phyloP scores from a whole-genome alignment of 2,888 invertebrate genomes.

The Ypsolopha sequella region DNA sequence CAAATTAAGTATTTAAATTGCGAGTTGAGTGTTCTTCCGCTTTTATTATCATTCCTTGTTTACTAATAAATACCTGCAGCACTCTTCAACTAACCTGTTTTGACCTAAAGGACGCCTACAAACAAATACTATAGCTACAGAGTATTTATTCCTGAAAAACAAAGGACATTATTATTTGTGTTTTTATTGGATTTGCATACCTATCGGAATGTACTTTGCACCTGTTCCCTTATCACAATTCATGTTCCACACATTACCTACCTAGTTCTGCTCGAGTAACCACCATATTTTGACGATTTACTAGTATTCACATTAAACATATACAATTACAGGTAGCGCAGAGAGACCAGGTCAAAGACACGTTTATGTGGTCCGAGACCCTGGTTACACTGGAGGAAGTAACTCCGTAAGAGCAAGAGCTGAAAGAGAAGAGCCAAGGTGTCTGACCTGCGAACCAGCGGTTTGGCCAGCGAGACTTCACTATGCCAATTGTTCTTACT shows the following conservation, averaged over 20 bases:
- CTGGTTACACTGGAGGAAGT: slow-evolving; percentile 72
- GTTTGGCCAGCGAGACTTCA: slow-evolving; percentile 84
- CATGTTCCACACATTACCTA: too few species aligned
- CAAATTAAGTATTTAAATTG: slow-evolving; percentile 51
- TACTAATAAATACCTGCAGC: too few species aligned
- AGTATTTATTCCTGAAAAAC: too few species aligned
- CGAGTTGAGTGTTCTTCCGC: background rate
- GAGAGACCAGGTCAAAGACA: slow-evolving; percentile 90
- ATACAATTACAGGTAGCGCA: slow-evolving; percentile 74
- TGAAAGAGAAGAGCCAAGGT: slow-evolving; percentile 79
- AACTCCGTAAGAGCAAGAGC: slow-evolving; percentile 58
- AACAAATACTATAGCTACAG: too few species aligned
- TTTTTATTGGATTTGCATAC: too few species aligned
- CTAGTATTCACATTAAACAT: background rate
- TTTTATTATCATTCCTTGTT: background rate
- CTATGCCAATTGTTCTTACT: slow-evolving; percentile 90
- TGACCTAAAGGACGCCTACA: too few species aligned
- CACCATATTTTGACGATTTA: too few species aligned
- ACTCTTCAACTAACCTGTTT: too few species aligned
- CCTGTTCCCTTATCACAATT: too few species aligned
- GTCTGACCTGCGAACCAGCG: slow-evolving; percentile 89
- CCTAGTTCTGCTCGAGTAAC: too few species aligned
- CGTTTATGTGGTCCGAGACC: slow-evolving; percentile 87
- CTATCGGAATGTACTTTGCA: too few species aligned
- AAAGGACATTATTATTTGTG: too few species aligned